These are phyloP conservation scores for Carassius gibelio DNA, from an alignment of 2,113 vertebrate genomes.

Conservation along the genomic window DNA sequence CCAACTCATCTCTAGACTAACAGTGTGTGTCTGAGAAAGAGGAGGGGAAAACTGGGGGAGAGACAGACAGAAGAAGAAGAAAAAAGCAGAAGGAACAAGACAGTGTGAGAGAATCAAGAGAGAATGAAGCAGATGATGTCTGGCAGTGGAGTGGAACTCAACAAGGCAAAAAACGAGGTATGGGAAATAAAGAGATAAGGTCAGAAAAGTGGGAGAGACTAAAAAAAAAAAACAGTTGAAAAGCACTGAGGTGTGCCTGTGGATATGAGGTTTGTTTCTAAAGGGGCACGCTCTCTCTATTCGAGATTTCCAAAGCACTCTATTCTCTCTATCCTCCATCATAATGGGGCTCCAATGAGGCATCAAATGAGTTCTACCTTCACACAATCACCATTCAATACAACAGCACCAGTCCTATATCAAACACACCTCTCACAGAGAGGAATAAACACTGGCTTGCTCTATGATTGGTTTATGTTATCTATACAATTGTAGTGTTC, in stretches of 20 bases:
- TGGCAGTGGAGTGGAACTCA: conserved; percentile 19
- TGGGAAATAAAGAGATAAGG: conserved; percentile 29
- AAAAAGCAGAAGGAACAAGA: neutral
- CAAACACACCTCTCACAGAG: conserved; percentile 2
- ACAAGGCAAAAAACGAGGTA: neutral
- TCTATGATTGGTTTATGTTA: neutral
- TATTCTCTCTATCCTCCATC: conserved; percentile 62
- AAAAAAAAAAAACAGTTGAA: conserved; percentile 9
- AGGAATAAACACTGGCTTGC: neutral
- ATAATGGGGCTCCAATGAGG: conserved; percentile 72
- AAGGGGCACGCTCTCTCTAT: conserved; percentile 44
- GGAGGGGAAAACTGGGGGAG: neutral
- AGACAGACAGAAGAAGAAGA: neutral
- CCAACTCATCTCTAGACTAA: conserved; percentile 42
- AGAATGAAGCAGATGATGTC: conserved; percentile 15
- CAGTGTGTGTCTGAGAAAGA: conserved; percentile 8
- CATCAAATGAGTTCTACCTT: conserved; percentile 69
- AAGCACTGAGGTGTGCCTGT: conserved; percentile 26
- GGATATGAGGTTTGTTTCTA: conserved; percentile 22
- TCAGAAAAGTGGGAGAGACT: neutral
- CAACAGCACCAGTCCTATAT: conserved; percentile 51
- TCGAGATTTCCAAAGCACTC: conserved; percentile 57
- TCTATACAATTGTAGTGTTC: neutral
- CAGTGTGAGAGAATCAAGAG: conserved; percentile 8
- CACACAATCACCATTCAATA: conserved; percentile 60